A percentile compares a stretch with the other conserved stretches of the same genome.
phyloP scores from a whole-genome alignment of 2,888 invertebrate species.

The Ormyrus pomaceus region DNA sequence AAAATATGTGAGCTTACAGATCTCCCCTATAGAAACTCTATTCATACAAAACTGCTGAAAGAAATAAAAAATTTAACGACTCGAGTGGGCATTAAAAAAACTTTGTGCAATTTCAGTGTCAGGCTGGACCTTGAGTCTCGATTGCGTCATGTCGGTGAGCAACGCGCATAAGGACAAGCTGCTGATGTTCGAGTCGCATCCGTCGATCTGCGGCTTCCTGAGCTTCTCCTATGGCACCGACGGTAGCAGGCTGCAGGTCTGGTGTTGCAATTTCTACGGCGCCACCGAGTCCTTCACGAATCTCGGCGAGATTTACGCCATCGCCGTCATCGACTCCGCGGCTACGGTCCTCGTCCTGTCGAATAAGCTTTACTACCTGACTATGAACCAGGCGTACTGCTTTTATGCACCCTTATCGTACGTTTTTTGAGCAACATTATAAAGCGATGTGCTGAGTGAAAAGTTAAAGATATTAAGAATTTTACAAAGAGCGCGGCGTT shows the following conservation, averaged over 20 bases:
- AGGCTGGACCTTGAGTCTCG: constrained; percentile 60
- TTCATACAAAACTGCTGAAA: too few species aligned
- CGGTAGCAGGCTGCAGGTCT: constrained; percentile 61
- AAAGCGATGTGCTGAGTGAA: too few species aligned
- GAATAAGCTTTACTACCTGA: constrained; percentile 60
- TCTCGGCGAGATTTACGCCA: constrained; percentile 55
- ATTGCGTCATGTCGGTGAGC: constrained; percentile 58
- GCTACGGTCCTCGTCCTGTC: constrained; percentile 58
- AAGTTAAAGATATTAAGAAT: too few species aligned
- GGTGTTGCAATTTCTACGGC: constrained; percentile 64
- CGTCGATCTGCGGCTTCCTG: constrained; percentile 63
- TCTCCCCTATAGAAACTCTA: too few species aligned
- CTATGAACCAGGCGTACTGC: constrained; percentile 63
- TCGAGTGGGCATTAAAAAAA: too few species aligned
- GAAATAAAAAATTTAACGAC: too few species aligned
- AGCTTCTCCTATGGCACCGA: constrained; percentile 43
- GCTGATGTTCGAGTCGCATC: constrained; percentile 58
- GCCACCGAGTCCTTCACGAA: constrained; percentile 55
- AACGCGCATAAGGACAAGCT: constrained; percentile 56
- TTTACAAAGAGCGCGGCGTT: too few species aligned
- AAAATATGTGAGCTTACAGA: too few species aligned
- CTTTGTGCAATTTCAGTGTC: constrained; percentile 46
- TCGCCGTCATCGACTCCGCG: constrained; percentile 58
- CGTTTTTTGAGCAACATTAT: background rate
- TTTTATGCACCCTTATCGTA: constrained; percentile 64